Percentiles rank a stretch among this genome's conserved stretches.
Conservation (phyloP, 1,140 invertebrate species). For the Marisa cornuarietis region DNA sequence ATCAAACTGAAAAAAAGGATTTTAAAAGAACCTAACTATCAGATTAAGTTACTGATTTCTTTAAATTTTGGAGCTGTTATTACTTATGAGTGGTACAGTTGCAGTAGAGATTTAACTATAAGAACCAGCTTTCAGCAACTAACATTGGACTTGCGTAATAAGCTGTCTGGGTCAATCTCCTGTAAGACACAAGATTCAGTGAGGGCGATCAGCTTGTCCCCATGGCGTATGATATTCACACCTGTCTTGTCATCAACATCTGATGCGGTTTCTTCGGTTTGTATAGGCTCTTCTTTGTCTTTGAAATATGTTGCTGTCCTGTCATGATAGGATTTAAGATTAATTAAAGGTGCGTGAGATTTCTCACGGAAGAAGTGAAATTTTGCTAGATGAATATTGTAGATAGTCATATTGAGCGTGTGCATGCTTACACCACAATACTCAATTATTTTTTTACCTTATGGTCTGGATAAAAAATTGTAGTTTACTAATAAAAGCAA, state of each 20-base stretch:
- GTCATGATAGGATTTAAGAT: background rate
- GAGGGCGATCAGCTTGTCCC: constrained; percentile 24
- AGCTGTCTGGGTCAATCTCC: constrained; percentile 12
- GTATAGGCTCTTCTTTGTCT: background rate
- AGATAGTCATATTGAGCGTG: too few relatives aligned
- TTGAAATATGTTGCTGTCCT: constrained; percentile 14
- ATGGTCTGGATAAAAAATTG: too few relatives aligned
- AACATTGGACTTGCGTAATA: constrained; percentile 1
- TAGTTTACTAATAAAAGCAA: too few relatives aligned
- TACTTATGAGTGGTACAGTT: background rate
- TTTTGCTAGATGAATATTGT: too few relatives aligned
- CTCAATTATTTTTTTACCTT: too few relatives aligned
- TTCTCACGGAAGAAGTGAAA: too few relatives aligned
- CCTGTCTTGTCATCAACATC: constrained; percentile 23
- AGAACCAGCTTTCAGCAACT: background rate
- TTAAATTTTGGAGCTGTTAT: background rate
- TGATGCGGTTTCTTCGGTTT: background rate
- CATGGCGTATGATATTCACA: constrained; percentile 26
- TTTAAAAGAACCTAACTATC: background rate
- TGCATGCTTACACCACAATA: too few relatives aligned
- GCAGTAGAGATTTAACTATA: background rate
- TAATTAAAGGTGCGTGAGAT: background rate
- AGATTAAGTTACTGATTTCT: background rate
- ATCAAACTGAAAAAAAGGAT: constrained; percentile 8
- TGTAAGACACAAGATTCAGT: constrained; percentile 21